phyloP scores from a whole-genome alignment of 2,113 vertebrate genomes.

The Platanista minor region DNA sequence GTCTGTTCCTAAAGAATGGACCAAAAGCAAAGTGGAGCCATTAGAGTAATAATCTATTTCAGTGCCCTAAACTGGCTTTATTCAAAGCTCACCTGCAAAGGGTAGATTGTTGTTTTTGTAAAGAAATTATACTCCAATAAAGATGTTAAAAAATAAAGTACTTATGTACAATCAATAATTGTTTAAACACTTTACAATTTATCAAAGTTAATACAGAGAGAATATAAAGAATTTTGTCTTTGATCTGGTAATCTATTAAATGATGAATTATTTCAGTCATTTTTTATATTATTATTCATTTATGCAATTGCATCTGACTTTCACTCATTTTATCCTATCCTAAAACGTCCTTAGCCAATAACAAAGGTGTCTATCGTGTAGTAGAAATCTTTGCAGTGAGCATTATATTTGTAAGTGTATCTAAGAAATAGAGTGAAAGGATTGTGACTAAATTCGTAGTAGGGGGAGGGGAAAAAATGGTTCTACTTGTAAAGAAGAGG shows the following conservation, averaged over 20 bases:
- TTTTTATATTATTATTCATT: not conserved
- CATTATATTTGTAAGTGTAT: not conserved
- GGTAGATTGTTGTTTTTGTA: not conserved
- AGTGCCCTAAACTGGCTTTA: not conserved
- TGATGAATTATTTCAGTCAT: not conserved
- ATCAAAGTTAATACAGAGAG: not conserved
- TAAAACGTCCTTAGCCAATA: not conserved
- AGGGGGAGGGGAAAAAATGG: not conserved
- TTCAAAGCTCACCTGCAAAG: not conserved
- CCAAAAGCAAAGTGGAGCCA: not conserved
- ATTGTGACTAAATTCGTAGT: not conserved
- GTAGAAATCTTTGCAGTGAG: not conserved
- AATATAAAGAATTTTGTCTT: not conserved
- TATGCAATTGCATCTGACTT: not conserved
- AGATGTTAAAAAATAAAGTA: not conserved
- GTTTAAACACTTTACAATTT: not conserved
- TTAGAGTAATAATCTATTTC: not conserved
- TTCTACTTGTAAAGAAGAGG: conserved; percentile 30
- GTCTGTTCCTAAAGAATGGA: not conserved
- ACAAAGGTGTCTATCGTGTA: not conserved
- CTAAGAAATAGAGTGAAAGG: conserved; percentile 23
- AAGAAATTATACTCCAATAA: too few species aligned
- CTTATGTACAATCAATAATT: not conserved
- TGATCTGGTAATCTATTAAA: not conserved
- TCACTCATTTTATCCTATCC: not conserved